Base-by-base conservation (phyloP, 2,113 vertebrate genomes). In the Urocitellus parryii region DNA sequence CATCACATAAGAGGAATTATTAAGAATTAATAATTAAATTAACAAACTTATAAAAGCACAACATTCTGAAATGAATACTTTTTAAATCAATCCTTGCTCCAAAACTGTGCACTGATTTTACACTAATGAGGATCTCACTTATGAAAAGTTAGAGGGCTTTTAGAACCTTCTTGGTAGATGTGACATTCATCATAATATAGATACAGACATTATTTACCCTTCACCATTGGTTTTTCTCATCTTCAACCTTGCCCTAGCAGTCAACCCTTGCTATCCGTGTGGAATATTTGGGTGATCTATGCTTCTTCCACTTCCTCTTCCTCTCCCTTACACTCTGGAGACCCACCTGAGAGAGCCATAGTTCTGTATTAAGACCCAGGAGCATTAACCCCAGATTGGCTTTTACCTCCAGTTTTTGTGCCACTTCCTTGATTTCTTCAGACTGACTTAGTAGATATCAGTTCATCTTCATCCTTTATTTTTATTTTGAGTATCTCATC, bases 91-190 rank as follows among this genome's bases (percentile, higher is more conserved):
- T 0, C 89, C 25, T 94, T 96, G 29, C 78, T 82, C 63, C 72
- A 42, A 96, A 98, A 98, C 97, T 89, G 39, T 91, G 94, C 95
- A 95, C 93, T 95, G 58, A 79, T 96, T 72, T 61, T 95, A 86
- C 89, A 80, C 95, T 89, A 95, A 86, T 37, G 86, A 96, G 58
- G 80, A 68, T 51, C 58, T 83, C 82, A 92, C 86, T 79, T 96
- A 90, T 68, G 86, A 88, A 97, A 98, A 97, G 97, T 98, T 4
- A 2, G 48, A 82, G 91, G 76, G 88, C 63, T n/a, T 84, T 97
- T 94, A 0, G 0, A 72, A 8, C 29, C 82, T 48, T 86, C 58
- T 77, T 73, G 58, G 42, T 61, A 73, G 65, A 68, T 67, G 14
- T 48, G 65, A 42, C 70, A 39, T 80, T 96, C 96, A 93, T 82